Percentiles rank a stretch among this genome's conserved stretches.
phyloP scores from a whole-genome alignment of 2,113 vertebrate genomes.

The Neotragus moschatus region DNA sequence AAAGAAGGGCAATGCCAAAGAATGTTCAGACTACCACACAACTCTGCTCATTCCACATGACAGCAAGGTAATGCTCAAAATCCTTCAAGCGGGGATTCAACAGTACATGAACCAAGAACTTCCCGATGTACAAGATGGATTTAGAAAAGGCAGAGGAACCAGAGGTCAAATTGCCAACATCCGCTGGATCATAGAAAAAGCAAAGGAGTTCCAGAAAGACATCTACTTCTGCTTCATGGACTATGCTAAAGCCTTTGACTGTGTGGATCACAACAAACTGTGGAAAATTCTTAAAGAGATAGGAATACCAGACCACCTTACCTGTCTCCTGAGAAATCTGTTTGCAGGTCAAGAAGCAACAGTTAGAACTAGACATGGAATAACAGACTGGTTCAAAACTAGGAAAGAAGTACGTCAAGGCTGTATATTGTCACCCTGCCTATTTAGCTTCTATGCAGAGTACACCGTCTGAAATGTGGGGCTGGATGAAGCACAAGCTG shows the following conservation, averaged over 20 bases:
- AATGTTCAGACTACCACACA: not conserved
- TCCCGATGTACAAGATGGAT: not conserved
- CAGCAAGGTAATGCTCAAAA: not conserved
- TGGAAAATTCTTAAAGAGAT: not conserved
- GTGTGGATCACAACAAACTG: not conserved
- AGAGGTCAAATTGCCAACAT: not conserved
- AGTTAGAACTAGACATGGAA: not conserved
- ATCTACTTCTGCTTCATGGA: not conserved
- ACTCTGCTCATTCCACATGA: not conserved
- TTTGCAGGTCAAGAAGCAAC: not conserved
- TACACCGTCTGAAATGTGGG: not conserved
- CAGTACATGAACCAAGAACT: not conserved
- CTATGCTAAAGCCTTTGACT: not conserved
- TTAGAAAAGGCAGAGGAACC: not conserved
- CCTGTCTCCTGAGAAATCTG: not conserved
- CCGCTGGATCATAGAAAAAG: not conserved
- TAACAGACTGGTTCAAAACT: not conserved
- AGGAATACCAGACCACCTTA: not conserved
- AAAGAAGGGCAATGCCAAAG: not conserved
- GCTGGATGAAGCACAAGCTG: not conserved
- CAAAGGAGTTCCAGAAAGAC: not conserved
- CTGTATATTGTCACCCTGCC: not conserved
- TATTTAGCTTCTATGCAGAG: not conserved
- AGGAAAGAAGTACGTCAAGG: not conserved
- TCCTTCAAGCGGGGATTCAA: not conserved